Conservation (phyloP, 2,888 invertebrate species). For the Thalpophila matura region DNA sequence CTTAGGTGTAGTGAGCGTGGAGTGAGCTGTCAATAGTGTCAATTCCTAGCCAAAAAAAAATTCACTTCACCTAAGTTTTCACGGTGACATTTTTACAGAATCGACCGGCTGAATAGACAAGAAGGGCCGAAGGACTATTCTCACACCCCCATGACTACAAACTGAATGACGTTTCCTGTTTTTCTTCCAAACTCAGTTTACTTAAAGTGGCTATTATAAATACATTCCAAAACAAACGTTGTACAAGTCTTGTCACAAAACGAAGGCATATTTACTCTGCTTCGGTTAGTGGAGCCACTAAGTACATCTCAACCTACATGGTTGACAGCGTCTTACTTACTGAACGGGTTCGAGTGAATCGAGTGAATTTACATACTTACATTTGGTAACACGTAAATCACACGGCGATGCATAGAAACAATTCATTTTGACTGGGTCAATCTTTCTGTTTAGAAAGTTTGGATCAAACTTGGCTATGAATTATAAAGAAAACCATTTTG, state of each 20-base stretch:
- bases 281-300: conserved; percentile 47
- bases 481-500: neutral
- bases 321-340: conserved; percentile 54
- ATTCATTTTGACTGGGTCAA: conserved; percentile 20
- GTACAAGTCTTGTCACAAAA: conserved; percentile 25
- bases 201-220: conserved; percentile 14
- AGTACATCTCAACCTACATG: conserved; percentile 60
- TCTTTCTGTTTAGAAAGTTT: conserved; percentile 13
- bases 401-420: conserved; percentile 15
- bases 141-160: neutral
- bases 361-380: conserved; percentile 50
- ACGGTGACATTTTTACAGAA: too few relatives aligned
- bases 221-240: conserved; percentile 22
- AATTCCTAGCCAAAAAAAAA: too few relatives aligned
- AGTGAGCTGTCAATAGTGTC: too few relatives aligned
- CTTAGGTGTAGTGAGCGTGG: too few relatives aligned
- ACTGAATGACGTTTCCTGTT: neutral
- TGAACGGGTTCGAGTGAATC: conserved; percentile 30
- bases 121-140: too few relatives aligned
- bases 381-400: conserved; percentile 33
- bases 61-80: too few relatives aligned
- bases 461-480: neutral
- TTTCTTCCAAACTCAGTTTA: conserved; percentile 2
- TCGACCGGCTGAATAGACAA: too few relatives aligned
- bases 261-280: conserved; percentile 36